A percentile compares a stretch with the other conserved stretches of the same genome.
Evolutionary conservation across 1,140 invertebrate genomes (phyloP).

Genomic region (Diplogasteroides magnus): DNA sequence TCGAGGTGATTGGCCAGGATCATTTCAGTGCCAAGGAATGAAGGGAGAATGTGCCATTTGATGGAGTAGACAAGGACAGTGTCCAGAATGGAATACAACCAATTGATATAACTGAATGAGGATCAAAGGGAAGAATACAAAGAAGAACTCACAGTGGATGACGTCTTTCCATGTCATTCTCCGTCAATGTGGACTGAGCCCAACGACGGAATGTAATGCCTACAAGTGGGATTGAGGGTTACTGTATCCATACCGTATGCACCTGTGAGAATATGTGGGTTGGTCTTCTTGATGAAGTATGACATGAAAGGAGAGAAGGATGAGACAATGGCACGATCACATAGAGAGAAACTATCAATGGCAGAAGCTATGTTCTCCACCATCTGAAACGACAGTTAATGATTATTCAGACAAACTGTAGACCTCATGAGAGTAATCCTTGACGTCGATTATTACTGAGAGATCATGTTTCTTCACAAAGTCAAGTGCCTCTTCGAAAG

Average conservation of each 20-base stretch:
- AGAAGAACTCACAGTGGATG: not conserved
- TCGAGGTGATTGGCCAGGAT: not conserved
- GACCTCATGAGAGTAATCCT: not conserved
- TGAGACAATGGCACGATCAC: not conserved
- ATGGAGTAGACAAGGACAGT: not conserved
- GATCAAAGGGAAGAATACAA: not conserved
- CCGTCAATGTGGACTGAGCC: not conserved
- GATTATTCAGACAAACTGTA: not conserved
- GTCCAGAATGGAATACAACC: not conserved
- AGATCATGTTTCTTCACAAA: not conserved
- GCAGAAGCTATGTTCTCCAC: not conserved
- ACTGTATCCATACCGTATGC: not conserved
- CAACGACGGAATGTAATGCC: not conserved
- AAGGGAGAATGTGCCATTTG: not conserved
- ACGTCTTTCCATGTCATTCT: not conserved
- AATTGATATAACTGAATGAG: not conserved
- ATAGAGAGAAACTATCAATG: not conserved
- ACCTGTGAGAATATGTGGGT: not conserved
- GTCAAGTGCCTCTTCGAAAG: not conserved
- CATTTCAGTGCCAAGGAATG: not conserved
- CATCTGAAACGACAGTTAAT: not conserved
- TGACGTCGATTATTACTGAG: not conserved
- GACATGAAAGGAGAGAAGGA: not conserved
- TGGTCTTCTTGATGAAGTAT: not conserved
- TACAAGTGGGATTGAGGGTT: not conserved